A percentile compares a stretch with the other conserved stretches of the same genome.
phyloP scores from a whole-genome alignment of 2,113 vertebrate genomes.

The Siniperca knerii region DNA sequence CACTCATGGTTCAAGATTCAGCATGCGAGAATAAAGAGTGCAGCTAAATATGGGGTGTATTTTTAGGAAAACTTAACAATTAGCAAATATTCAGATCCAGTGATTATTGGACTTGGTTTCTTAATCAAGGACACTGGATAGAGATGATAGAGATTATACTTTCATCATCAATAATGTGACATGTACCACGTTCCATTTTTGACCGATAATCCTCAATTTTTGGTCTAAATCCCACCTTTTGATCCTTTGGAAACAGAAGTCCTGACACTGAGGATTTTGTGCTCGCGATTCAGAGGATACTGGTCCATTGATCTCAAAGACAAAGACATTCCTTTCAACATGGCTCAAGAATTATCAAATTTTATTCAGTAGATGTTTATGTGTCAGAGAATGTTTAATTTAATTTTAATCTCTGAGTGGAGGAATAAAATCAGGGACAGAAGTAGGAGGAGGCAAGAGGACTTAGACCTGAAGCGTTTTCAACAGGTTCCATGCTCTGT shows the following conservation, averaged over 20 bases:
- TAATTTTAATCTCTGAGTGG: not conserved
- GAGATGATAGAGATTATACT: not conserved
- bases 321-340: not conserved
- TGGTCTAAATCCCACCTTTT: not conserved
- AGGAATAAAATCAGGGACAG: not conserved
- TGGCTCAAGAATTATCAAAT: not conserved
- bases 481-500: not conserved
- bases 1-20: not conserved
- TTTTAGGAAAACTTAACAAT: not conserved
- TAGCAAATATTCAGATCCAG: not conserved
- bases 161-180: not conserved
- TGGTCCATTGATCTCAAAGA: not conserved
- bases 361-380: not conserved
- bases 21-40: not conserved
- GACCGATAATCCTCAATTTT: not conserved
- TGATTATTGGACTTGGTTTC: not conserved
- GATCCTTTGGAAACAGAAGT: too few relatives aligned
- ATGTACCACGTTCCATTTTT: not conserved
- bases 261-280: too few relatives aligned
- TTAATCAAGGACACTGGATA: not conserved
- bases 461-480: not conserved
- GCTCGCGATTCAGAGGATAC: not conserved
- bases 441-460: not conserved
- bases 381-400: not conserved
- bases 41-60: not conserved